These are phyloP conservation scores for Actinemys pallida DNA, from an alignment of 2,113 vertebrate species.

Conservation along the genomic window DNA sequence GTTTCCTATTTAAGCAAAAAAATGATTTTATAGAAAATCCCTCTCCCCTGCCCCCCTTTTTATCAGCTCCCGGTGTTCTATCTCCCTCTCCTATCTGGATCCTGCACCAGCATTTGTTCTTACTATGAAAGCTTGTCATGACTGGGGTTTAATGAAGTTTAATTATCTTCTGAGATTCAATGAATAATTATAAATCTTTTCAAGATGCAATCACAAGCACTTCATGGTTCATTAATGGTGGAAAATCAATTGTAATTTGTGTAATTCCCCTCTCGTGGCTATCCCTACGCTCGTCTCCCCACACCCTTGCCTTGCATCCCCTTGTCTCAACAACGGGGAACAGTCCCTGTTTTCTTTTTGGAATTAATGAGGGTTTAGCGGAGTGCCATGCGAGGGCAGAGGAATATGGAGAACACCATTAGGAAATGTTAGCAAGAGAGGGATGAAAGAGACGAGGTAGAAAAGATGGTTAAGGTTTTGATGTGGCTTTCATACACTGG, in stretches of 20 bases:
- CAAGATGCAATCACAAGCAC: constrained; percentile 83
- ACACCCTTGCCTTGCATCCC: constrained; percentile 9
- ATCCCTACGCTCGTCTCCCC: constrained; percentile 42
- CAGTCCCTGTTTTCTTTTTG: not conserved
- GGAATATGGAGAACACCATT: not conserved
- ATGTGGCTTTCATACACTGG: not conserved
- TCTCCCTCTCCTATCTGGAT: constrained; percentile 38
- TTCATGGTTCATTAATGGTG: constrained; percentile 79
- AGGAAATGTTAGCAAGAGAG: not conserved
- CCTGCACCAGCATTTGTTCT: constrained; percentile 58
- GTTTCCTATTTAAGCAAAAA: not conserved
- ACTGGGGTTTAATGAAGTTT: constrained; percentile 81
- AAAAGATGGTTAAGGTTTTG: not conserved
- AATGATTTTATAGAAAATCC: not conserved
- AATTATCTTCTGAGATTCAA: constrained; percentile 83
- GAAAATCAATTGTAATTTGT: constrained; percentile 82
- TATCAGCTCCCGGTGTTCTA: not conserved
- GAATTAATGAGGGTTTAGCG: not conserved
- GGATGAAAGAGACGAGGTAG: not conserved
- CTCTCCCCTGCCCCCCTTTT: not conserved
- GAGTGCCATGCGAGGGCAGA: not conserved
- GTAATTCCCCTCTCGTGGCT: constrained; percentile 77
- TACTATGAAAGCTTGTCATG: constrained; percentile 78
- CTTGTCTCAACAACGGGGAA: constrained; percentile 15
- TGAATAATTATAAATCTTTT: constrained; percentile 87